Conservation (phyloP, 2,113 vertebrate species). For the Illadopsis cleaveri region DNA sequence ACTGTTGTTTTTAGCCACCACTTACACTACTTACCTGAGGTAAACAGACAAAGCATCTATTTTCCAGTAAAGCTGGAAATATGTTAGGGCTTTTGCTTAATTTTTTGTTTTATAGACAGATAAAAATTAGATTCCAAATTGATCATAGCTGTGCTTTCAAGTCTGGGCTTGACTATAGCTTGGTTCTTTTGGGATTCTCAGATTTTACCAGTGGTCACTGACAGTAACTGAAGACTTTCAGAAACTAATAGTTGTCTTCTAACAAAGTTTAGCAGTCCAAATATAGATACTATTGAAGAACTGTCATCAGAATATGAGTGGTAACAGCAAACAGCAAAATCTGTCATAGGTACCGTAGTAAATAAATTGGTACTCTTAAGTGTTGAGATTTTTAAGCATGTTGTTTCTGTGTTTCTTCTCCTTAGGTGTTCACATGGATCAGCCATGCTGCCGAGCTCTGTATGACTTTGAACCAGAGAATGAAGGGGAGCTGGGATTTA, state of each 20-base stretch:
- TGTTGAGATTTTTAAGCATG: background rate
- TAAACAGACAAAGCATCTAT: background rate
- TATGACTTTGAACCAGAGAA: slow-evolving; percentile 99
- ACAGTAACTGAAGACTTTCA: background rate
- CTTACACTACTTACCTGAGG: background rate
- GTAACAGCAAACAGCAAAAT: background rate
- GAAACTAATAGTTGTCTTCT: background rate
- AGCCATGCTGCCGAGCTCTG: slow-evolving; percentile 93
- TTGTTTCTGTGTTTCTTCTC: background rate
- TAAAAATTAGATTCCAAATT: background rate
- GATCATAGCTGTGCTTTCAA: background rate
- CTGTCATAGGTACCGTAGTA: background rate
- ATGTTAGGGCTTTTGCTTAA: background rate
- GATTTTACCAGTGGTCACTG: background rate
- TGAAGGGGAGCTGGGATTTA: slow-evolving; percentile 97
- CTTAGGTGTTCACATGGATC: slow-evolving; percentile 88
- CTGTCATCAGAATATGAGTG: background rate
- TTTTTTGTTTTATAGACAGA: background rate
- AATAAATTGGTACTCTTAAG: background rate
- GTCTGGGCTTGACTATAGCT: background rate
- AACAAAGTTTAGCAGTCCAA: background rate
- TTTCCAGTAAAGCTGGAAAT: background rate
- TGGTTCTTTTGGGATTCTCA: background rate
- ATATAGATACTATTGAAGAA: background rate
- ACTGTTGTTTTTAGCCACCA: background rate